A percentile compares a stretch with the other conserved stretches of the same genome.
These are phyloP conservation scores for Drosophila dunni DNA, from an alignment of 1,140 invertebrate species.

Conservation along the genomic window DNA sequence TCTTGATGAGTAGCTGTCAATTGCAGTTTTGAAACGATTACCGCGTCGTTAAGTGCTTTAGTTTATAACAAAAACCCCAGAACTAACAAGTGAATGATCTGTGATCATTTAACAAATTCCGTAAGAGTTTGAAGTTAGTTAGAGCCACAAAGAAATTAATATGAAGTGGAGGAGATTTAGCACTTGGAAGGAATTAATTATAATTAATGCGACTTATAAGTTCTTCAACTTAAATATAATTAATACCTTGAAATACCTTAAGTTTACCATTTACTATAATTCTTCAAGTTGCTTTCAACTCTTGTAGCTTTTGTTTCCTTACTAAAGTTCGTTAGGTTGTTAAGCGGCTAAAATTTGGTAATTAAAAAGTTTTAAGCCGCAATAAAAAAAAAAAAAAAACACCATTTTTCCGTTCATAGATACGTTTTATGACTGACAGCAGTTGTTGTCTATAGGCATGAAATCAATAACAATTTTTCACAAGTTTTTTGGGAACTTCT, in stretches of 20 bases:
- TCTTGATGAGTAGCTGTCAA: constrained; percentile 59
- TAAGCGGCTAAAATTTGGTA: constrained; percentile 44
- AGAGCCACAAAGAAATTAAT: background rate
- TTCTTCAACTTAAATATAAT: background rate
- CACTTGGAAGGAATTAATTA: background rate
- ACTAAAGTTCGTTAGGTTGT: constrained; percentile 34
- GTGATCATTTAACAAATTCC: background rate
- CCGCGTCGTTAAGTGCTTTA: constrained; percentile 49
- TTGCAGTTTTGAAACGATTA: constrained; percentile 39
- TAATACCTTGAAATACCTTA: background rate
- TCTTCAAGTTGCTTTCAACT: background rate
- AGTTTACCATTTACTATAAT: background rate
- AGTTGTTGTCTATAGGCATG: constrained; percentile 32
- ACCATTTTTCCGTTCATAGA: no score
- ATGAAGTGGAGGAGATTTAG: background rate
- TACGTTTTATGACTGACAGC: constrained; percentile 33
- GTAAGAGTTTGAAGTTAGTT: background rate
- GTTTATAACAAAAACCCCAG: constrained; percentile 26
- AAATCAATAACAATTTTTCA: constrained; percentile 79
- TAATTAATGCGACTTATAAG: background rate
- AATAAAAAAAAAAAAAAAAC: no score
- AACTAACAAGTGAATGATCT: background rate
- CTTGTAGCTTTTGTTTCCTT: background rate
- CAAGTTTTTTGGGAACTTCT: constrained; percentile 54
- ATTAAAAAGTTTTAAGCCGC: constrained; percentile 26